Evolutionary conservation across 2,113 vertebrate species (phyloP), one percentile per base, ranked within the genome.

Genomic region (Brachyhypopomus occidentalis): DNA sequence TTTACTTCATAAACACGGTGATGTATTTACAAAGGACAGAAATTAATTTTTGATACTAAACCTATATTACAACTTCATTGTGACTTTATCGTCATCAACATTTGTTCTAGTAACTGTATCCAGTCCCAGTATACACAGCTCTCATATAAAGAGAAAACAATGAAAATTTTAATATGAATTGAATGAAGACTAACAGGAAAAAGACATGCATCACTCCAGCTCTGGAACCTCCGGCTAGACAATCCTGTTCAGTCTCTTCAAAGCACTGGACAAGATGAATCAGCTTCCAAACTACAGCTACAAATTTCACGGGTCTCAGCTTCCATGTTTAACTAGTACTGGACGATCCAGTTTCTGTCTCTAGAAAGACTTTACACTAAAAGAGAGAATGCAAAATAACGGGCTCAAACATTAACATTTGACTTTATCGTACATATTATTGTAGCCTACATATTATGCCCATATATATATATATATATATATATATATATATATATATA

Each of bases 271-370:
- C 56, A 16, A 60, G 36, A 52, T 22, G 30, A 66, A 30, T 20
- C 6, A 67, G 8, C 30, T 19, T 4, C 3, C 5, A 5, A 67
- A 41, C 36, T 9, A 3, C 66, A 70, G 20, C 66, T 70, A 41
- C 7, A 41, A 70, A 70, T 41, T 34, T 41, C 19, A 36, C 27
- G 41, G 20, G 38, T 72, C 58, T 52, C 58, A 72, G 38, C 48
- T 60, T 66, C 75, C 11, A 27, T 25, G n/a, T 19, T 74, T 52
- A 25, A 70, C 27, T 78, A 55, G 78, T 77, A 72, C 67, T 81
- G 69, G 73, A 55, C 60, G 77, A 73, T 80, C 78, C 27, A 84
- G 83, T 84, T 81, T 81, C 83, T 84, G 48, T 52, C 25, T 14
- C 52, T 52, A 20, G 72, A 36, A 72, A 76, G 62, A 69, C 71